Percentiles rank a stretch among this genome's conserved stretches.
These are phyloP conservation scores for Gila orcuttii DNA, from an alignment of 2,113 vertebrate genomes.

Conservation along the genomic window DNA sequence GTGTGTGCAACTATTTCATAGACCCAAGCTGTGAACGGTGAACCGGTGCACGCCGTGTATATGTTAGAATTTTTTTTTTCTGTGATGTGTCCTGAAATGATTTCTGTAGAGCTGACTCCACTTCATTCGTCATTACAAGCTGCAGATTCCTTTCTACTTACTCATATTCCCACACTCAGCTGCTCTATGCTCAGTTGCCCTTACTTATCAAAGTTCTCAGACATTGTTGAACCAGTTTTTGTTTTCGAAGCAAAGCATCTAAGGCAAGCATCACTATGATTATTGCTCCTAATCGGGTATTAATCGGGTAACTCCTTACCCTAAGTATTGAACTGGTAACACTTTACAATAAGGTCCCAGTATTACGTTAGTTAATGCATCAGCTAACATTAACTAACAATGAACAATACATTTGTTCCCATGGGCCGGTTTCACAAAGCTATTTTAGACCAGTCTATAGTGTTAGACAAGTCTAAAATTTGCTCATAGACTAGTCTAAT, in stretches of 20 bases:
- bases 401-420: background rate
- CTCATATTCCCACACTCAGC: conserved; percentile 57
- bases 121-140: conserved; percentile 32
- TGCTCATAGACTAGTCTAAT: too few species aligned
- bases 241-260: background rate
- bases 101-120: conserved; percentile 19
- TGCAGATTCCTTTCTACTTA: conserved; percentile 35
- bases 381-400: background rate
- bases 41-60: background rate
- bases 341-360: background rate
- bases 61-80: background rate
- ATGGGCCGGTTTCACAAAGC: background rate
- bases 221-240: background rate
- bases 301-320: background rate
- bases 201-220: background rate
- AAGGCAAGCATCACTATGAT: background rate
- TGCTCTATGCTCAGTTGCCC: conserved; percentile 31
- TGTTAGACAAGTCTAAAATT: too few species aligned
- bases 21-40: background rate
- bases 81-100: conserved; percentile 10
- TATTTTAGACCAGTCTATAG: too few species aligned
- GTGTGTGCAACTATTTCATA: background rate
- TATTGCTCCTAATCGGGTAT: background rate
- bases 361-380: background rate
- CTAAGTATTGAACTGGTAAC: background rate